Evolutionary conservation across 2,888 invertebrate species (phyloP), one percentile per base, ranked within the genome.

Genomic region (Caenorhabditis angaria): DNA sequence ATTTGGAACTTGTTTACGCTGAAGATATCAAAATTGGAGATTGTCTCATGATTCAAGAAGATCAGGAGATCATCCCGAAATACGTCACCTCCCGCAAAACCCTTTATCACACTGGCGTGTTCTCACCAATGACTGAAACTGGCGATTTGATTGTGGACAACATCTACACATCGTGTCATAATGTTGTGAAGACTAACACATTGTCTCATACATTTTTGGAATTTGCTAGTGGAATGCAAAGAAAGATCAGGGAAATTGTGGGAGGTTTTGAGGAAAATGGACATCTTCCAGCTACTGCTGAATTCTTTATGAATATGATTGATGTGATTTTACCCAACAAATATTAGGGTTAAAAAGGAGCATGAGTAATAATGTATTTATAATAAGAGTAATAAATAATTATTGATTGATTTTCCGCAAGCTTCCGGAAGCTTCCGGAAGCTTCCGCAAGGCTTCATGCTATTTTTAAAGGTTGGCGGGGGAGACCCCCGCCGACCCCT

Each of bases 101-200:
- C 1, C 70, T 78, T 63, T 63, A 68, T 27, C 74, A 75, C 41
- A 76, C 66, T 18, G 84, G 84, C 20, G 82, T 81, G 58, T 84
- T 74, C 67, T 78, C 84, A 10, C 84, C 84, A 29, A 82, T 84
- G 82, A 84, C 84, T 10, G 77, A 70, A 18, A 76, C 80, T 12
- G 82, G 82, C 32, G 80, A 81, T 53, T 56, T 84, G 63, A 73
- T 84, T 65, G 84, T 84, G 53, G 82, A 84, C 65, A 72, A 76
- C 51, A 58, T 84, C 35, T 78, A 82, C 61, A 81, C 82, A n/a
- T 81, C 81, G 4, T 84, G 84, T 66, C 83, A 84, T 56, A 84
- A 83, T 63, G 81, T 84, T 47, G 70, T 83, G 63, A 73, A 71
- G 57, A 70, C 79, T 20, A 74, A 69, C 65, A 79, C 81, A 5